Base-by-base conservation (phyloP, 2,797 vertebrate genomes). In the Staurois parvus region DNA sequence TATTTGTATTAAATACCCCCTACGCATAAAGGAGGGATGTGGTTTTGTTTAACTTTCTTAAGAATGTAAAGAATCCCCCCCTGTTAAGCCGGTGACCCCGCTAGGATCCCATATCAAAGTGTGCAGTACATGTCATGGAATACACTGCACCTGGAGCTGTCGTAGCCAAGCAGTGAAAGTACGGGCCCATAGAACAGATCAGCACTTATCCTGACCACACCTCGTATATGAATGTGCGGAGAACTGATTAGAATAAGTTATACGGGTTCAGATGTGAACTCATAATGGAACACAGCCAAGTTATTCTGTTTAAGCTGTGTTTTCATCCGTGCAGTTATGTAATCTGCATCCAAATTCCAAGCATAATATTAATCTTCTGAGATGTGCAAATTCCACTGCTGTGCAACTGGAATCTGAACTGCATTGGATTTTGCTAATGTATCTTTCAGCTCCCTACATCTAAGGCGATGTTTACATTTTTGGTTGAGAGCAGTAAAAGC, bases 1-100 rank as follows among this genome's bases (percentile, higher is more conserved):
- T 64, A 37, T 45, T 79, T 69, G 42, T 34, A 56, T 15, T 48
- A 52, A 67, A 30, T 12, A 26, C 62, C 29, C 62, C 59, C 62
- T 28, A 9, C 26, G 34, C 56, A 42, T 70, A 48, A 72, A 13
- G 13, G 17, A 21, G 13, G 48, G 45, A 13, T 48, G 12, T 26
- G 67, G 42, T 68, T 80, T 56, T 80, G 67, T 68, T 52, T 78
- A 76, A 72, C 52, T 28, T 84, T 45, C 37, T 24, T 30, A 72
- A 37, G 34, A 78, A 84, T 84, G 45, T 64, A 5, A 70, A 84
- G 75, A 79, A 84, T 70, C 77, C 52, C 75, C 83, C 66, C 75
- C 67, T 59, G 66, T 42, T 4, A 64, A 64, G 67, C 40, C 34
- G 0, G 21, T 84, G 48, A 72, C 45, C 68, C 5, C 11, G 12